Conservation (phyloP, 2,888 invertebrate genomes). For the Perizoma flavofasciatum region DNA sequence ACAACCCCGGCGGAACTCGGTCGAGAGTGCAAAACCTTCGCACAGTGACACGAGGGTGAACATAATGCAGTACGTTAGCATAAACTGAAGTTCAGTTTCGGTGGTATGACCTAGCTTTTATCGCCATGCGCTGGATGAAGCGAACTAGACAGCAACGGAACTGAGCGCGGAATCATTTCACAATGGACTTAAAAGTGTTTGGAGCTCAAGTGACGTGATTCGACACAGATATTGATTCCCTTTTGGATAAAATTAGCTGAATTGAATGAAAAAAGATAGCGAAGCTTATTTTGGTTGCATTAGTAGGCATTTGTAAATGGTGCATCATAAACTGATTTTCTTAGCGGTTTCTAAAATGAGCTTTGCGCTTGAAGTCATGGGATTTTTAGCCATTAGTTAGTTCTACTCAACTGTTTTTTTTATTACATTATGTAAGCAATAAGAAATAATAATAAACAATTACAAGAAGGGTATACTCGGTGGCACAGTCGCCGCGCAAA, state of each 20-base stretch:
- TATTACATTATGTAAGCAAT: too few species aligned
- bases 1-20: constrained; percentile 76
- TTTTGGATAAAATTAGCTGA: too few species aligned
- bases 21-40: constrained; percentile 82
- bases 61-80: constrained; percentile 81
- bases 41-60: constrained; percentile 79
- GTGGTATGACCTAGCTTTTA: not conserved
- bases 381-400: too few species aligned
- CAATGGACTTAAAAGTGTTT: not conserved
- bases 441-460: not conserved
- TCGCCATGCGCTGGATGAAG: not conserved
- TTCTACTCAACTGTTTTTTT: too few species aligned
- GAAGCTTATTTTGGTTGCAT: too few species aligned
- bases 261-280: too few species aligned
- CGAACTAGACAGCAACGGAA: not conserved
- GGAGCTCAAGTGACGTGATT: not conserved
- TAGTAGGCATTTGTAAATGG: too few species aligned
- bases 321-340: too few species aligned
- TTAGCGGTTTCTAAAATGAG: too few species aligned
- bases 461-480: not conserved
- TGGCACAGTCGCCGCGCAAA: constrained; percentile 6
- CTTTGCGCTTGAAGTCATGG: too few species aligned
- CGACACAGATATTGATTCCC: not conserved
- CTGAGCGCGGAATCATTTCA: not conserved
- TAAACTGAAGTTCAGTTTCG: constrained; percentile 35